phyloP scores from a whole-genome alignment of 2,113 vertebrate species.

The Cervus canadensis region DNA sequence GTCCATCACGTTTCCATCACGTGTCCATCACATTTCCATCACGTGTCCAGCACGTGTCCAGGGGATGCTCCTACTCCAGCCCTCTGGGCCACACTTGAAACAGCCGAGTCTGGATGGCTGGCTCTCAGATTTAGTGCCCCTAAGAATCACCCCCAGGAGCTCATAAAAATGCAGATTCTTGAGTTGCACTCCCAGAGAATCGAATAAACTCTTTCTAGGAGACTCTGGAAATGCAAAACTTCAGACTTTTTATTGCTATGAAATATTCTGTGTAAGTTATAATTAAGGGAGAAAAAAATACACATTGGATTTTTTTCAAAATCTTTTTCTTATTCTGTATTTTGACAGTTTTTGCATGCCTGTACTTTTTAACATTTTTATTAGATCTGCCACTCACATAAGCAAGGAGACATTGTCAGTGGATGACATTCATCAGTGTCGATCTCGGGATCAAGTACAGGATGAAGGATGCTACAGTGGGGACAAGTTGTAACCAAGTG shows the following conservation, averaged over 20 bases:
- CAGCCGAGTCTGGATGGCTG: neutral
- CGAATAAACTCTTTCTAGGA: neutral
- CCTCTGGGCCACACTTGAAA: neutral
- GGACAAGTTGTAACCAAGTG: neutral
- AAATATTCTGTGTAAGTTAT: constrained; percentile 8
- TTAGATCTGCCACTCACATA: neutral
- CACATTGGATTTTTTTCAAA: neutral
- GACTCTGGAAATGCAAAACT: neutral
- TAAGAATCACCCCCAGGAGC: neutral
- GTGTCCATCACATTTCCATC: too few relatives aligned
- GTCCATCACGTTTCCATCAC: too few relatives aligned
- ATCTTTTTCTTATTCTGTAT: neutral
- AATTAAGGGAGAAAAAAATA: neutral
- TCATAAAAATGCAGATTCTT: neutral
- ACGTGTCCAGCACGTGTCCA: too few relatives aligned
- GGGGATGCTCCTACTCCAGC: fast-evolving
- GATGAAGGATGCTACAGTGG: neutral
- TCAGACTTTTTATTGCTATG: constrained; percentile 32
- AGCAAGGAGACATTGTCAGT: neutral
- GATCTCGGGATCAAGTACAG: neutral
- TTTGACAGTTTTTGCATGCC: neutral
- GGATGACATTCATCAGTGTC: neutral
- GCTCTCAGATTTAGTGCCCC: neutral
- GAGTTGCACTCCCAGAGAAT: neutral
- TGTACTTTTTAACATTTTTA: neutral